Evolutionary conservation across 2,888 invertebrate genomes (phyloP), one percentile per base, ranked within the genome.

Genomic region (Prenolepis imparis): DNA sequence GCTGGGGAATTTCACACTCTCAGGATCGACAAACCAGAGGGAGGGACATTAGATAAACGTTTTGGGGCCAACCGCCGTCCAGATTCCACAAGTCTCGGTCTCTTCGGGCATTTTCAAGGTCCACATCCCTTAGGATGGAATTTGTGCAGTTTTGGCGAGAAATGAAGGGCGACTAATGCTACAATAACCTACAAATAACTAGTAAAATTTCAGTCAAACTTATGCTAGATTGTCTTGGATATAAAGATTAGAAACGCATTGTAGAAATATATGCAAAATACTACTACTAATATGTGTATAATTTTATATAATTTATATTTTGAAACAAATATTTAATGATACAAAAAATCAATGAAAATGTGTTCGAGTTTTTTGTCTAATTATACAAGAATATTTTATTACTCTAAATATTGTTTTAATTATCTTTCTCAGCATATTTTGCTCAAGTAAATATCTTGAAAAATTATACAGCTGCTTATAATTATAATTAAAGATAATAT

Each of bases 1-100:
- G 68, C 82, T 84, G 81, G 87, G 85, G 88, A 91, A 91, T 91
- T 91, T 90, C 88, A 85, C 90, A 90, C 88, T 89, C 86, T 86
- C 88, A 83, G 88, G 83, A 86, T 84, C 84, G 75, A 82, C 89
- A 87, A 86, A 89, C 82, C 83, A 78, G 73, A 80, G 73, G 41
- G 36, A 74, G 64, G 88, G 86, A 86, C 84, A 90, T 91, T 91
- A 90, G 91, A 90, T 91, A 90, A 91, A 91, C 91, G 89, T 87
- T 91, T 90, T 88, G 80, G 82, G 88, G 83, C 70, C 41, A 78
- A 85, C 83, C 89, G 82, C 82, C 82, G 59, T 83, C 85, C 84
- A 84, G 86, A 89, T 89, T 90, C 84, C 86, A 66, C 82, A 63
- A 83, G 72, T 74, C 86, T 82, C 84, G 77, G 83, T 85, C 82